phyloP scores from a whole-genome alignment of 2,113 vertebrate species.

The Myrmophylax atrothorax region DNA sequence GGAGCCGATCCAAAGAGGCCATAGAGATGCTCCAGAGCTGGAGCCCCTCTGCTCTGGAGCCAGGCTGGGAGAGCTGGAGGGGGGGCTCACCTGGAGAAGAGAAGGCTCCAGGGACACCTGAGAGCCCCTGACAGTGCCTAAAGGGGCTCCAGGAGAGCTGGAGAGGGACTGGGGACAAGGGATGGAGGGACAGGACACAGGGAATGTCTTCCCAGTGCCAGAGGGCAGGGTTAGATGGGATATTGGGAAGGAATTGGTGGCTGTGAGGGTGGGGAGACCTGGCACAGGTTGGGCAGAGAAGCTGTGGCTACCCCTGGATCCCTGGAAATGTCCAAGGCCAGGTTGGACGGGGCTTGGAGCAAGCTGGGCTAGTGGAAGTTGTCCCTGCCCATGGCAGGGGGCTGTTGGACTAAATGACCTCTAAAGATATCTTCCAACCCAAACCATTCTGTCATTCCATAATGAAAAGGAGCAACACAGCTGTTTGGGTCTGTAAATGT shows the following conservation, averaged over 20 bases:
- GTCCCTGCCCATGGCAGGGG: not conserved
- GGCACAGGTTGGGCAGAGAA: not conserved
- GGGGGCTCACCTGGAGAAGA: rapidly evolving
- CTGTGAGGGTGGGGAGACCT: rapidly evolving
- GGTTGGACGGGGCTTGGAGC: rapidly evolving
- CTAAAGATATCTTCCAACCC: not conserved
- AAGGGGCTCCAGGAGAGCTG: not conserved
- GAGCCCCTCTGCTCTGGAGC: not conserved
- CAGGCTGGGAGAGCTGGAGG: not conserved
- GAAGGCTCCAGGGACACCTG: not conserved
- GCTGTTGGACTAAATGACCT: not conserved
- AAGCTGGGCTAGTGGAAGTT: rapidly evolving
- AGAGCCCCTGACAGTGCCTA: rapidly evolving
- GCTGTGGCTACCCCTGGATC: not conserved
- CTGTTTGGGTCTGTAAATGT: not conserved
- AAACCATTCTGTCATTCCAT: not conserved
- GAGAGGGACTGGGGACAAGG: not conserved
- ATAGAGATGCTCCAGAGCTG: rapidly evolving
- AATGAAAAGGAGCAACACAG: not conserved
- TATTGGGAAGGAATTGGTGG: rapidly evolving
- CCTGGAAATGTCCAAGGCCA: not conserved
- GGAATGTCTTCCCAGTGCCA: not conserved
- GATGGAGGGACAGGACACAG: rapidly evolving
- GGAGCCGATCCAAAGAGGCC: rapidly evolving
- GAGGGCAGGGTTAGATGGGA: not conserved